Conservation (phyloP, 2,797 vertebrate genomes). For the Syngnathus acus region DNA sequence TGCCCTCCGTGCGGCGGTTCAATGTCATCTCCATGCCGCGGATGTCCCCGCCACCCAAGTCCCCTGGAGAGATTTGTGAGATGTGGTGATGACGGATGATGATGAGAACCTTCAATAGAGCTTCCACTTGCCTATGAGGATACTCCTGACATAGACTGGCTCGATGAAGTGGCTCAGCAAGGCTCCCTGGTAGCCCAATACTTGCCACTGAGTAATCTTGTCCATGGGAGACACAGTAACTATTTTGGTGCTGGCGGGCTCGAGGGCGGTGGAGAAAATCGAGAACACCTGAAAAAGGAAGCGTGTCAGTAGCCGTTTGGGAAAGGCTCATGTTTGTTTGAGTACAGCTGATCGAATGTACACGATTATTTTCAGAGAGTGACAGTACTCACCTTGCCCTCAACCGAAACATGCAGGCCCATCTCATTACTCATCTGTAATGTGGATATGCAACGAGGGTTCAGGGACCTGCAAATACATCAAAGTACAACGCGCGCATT, state of each 20-base stretch:
- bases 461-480: slow-evolving; percentile 66
- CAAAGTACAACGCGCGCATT: neutral
- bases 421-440: slow-evolving; percentile 82
- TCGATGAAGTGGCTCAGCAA: slow-evolving; percentile 91
- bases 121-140: slow-evolving; percentile 78
- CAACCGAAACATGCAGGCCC: slow-evolving; percentile 80
- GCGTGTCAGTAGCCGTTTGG: neutral
- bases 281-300: slow-evolving; percentile 68
- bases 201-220: slow-evolving; percentile 91
- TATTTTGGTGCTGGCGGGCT: slow-evolving; percentile 58
- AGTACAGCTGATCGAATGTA: neutral
- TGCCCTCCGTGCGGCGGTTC: slow-evolving; percentile 78
- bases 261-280: slow-evolving; percentile 66
- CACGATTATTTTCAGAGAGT: neutral
- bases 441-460: slow-evolving; percentile 77
- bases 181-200: slow-evolving; percentile 88
- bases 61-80: slow-evolving; percentile 59
- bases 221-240: slow-evolving; percentile 88
- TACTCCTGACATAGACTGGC: slow-evolving; percentile 81
- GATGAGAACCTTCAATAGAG: neutral
- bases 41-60: slow-evolving; percentile 67
- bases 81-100: neutral
- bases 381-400: slow-evolving; percentile 71
- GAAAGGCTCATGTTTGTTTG: too few relatives aligned
- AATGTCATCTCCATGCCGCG: slow-evolving; percentile 82